Evolutionary conservation across 2,797 vertebrate species (phyloP).

Genomic region (Uromys caudimaculatus): DNA sequence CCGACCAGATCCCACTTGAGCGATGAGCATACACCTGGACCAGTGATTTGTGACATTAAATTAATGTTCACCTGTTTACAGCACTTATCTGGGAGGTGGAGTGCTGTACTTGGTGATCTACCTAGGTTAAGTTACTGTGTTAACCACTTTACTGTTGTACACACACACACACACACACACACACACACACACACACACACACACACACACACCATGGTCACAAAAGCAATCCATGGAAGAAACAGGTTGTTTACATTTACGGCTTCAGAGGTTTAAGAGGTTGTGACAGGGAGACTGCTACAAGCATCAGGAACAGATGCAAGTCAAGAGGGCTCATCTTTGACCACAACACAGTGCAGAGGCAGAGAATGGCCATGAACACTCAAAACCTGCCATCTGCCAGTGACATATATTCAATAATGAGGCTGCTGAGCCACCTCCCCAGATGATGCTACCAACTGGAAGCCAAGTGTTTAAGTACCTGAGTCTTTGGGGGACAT

Average conservation of each 20-base stretch:
- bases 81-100: conserved; percentile 1
- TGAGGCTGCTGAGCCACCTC: background rate
- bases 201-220: background rate
- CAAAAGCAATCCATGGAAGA: background rate
- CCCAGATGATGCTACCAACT: no score
- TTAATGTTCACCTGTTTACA: conserved; percentile 25
- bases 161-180: no score
- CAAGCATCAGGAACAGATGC: background rate
- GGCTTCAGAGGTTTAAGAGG: background rate
- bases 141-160: background rate
- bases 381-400: background rate
- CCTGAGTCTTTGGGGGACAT: background rate
- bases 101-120: background rate
- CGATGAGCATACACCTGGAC: background rate
- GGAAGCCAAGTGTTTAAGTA: no score
- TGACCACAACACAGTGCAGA: background rate
- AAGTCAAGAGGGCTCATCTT: background rate
- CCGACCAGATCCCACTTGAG: background rate
- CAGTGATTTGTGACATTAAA: conserved; percentile 1
- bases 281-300: background rate
- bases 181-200: background rate
- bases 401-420: no score
- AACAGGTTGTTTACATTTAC: background rate
- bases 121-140: background rate
- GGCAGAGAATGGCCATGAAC: background rate